Evolutionary conservation across 2,888 invertebrate species (phyloP).

Genomic region (Pheosia gnoma): DNA sequence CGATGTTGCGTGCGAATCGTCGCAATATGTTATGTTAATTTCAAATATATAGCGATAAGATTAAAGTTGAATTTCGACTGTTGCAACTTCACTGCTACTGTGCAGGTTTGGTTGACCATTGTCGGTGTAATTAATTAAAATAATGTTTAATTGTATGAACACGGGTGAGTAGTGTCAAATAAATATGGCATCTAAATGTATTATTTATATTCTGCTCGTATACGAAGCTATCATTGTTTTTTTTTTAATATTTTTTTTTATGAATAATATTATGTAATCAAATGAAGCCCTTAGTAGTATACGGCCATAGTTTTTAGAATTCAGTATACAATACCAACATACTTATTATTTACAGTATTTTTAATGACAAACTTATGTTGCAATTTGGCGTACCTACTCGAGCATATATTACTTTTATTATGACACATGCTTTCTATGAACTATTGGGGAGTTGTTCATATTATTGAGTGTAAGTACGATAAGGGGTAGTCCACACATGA

Average conservation of each 20-base stretch:
- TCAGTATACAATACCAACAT: not conserved
- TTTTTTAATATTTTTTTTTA: not conserved
- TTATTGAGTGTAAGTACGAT: too few relatives aligned
- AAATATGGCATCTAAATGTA: slow-evolving; percentile 48
- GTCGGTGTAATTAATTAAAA: slow-evolving; percentile 40
- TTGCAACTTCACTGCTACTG: slow-evolving; percentile 16
- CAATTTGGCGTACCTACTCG: not conserved
- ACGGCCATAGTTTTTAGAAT: not conserved
- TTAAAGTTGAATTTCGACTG: slow-evolving; percentile 27
- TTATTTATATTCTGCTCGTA: slow-evolving; percentile 36
- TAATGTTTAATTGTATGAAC: slow-evolving; percentile 42
- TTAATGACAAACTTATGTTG: not conserved
- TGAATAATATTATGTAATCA: slow-evolving; percentile 2
- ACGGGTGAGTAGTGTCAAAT: slow-evolving; percentile 46
- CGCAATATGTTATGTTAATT: not conserved
- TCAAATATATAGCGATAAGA: not conserved
- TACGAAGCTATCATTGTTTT: slow-evolving; percentile 6
- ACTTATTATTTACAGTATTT: slow-evolving; percentile 5
- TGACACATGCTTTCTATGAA: too few relatives aligned
- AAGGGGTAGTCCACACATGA: too few relatives aligned
- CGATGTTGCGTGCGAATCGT: not conserved
- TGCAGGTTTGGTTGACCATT: slow-evolving; percentile 7
- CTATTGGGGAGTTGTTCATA: too few relatives aligned
- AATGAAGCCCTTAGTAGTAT: not conserved
- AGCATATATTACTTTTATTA: too few relatives aligned